Evolutionary conservation across 2,888 invertebrate species (phyloP).

Genomic region (Cancer borealis): DNA sequence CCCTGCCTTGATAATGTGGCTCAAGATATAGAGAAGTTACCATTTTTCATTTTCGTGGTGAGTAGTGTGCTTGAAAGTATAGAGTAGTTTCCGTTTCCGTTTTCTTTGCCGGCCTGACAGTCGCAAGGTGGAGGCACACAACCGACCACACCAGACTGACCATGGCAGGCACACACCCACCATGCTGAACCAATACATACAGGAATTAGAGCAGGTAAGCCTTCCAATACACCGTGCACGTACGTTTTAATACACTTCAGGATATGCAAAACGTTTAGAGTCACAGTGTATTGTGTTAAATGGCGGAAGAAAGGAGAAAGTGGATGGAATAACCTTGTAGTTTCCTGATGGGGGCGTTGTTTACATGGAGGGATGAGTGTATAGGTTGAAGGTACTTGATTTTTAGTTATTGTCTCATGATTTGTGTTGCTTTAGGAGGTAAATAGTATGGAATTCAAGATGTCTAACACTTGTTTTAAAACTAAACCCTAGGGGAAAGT

Average conservation of each 20-base stretch:
- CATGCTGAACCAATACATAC: slow-evolving; percentile 66
- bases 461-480: too few relatives aligned
- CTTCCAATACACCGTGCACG: not conserved
- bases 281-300: too few relatives aligned
- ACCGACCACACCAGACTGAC: not conserved
- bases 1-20: too few relatives aligned
- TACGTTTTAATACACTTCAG: not conserved
- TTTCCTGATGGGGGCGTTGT: not conserved
- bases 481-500: too few relatives aligned
- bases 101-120: not conserved
- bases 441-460: too few relatives aligned
- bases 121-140: not conserved
- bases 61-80: too few relatives aligned
- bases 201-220: slow-evolving; percentile 64
- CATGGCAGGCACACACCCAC: not conserved
- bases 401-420: too few relatives aligned
- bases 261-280: not conserved
- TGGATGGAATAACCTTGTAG: not conserved
- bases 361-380: not conserved
- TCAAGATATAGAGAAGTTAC: too few relatives aligned
- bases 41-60: too few relatives aligned
- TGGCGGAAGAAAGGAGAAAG: too few relatives aligned
- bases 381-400: too few relatives aligned
- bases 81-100: not conserved
- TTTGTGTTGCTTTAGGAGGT: too few relatives aligned